These are phyloP conservation scores for Enteromius treurensis DNA, from an alignment of 2,797 vertebrate species.

Conservation along the genomic window DNA sequence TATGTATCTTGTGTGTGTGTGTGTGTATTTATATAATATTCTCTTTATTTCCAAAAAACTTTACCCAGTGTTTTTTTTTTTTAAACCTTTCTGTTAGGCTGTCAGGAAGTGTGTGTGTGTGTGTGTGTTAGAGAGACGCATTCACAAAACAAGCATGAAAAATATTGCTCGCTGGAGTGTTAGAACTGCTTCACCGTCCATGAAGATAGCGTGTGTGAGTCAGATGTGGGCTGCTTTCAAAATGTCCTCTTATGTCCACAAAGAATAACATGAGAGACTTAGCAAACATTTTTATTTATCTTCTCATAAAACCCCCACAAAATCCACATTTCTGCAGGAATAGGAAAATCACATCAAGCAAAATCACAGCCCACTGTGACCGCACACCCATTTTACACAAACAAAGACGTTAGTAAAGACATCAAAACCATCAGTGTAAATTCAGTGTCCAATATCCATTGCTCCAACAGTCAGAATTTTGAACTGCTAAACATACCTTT, in stretches of 20 bases:
- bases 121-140: neutral
- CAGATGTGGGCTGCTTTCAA: slow-evolving; percentile 7
- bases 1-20: neutral
- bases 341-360: slow-evolving; percentile 4
- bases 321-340: neutral
- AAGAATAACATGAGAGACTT: slow-evolving; percentile 8
- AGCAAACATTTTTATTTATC: slow-evolving; percentile 22
- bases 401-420: neutral
- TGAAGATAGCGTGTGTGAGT: slow-evolving; percentile 24
- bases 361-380: neutral
- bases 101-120: neutral
- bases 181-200: slow-evolving; percentile 5
- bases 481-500: neutral
- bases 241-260: slow-evolving; percentile 4
- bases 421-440: neutral
- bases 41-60: neutral
- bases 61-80: slow-evolving; percentile 1
- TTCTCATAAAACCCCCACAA: neutral
- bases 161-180: slow-evolving; percentile 8
- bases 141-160: slow-evolving; percentile 33
- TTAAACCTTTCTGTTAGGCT: slow-evolving; percentile 3
- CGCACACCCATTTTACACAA: neutral
- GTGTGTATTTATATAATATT: too few relatives aligned
- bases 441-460: neutral
- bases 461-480: neutral